Conservation (phyloP, 2,797 vertebrate genomes). For the Danio kyathit region DNA sequence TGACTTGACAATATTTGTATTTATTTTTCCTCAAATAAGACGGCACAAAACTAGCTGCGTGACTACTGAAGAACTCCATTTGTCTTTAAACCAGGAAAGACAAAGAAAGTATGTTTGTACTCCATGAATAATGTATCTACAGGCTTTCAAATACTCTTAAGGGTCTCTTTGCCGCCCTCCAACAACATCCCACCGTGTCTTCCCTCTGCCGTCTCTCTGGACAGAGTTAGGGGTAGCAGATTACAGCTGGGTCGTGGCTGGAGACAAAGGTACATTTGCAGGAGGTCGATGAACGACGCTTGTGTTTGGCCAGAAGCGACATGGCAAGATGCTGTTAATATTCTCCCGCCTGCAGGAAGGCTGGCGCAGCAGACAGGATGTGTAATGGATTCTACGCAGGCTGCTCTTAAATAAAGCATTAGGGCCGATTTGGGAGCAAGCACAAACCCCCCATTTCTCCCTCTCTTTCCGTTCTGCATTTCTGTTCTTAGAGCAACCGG, state of each 20-base stretch:
- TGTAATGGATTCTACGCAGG: slow-evolving; percentile 60
- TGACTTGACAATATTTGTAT: not conserved
- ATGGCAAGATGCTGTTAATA: slow-evolving; percentile 58
- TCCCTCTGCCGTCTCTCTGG: not conserved
- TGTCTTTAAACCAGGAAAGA: slow-evolving; percentile 32
- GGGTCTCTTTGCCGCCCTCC: not conserved
- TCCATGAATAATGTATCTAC: slow-evolving; percentile 39
- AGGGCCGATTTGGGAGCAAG: slow-evolving; percentile 58
- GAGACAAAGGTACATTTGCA: slow-evolving; percentile 39
- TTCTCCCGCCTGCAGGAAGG: slow-evolving; percentile 27
- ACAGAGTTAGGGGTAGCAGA: slow-evolving; percentile 18
- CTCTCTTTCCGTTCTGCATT: slow-evolving; percentile 26
- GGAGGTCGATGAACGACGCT: slow-evolving; percentile 36
- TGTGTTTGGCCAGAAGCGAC: slow-evolving; percentile 44
- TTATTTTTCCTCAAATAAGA: not conserved
- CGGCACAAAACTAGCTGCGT: not conserved
- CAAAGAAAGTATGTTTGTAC: slow-evolving; percentile 34
- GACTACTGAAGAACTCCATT: not conserved
- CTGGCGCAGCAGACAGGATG: slow-evolving; percentile 32
- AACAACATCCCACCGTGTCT: not conserved
- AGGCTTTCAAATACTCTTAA: slow-evolving; percentile 43
- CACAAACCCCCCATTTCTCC: slow-evolving; percentile 45
- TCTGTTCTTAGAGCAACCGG: slow-evolving; percentile 52
- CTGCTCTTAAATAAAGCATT: slow-evolving; percentile 61
- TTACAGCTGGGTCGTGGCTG: slow-evolving; percentile 38